Evolutionary conservation across 1,140 invertebrate species (phyloP).

Genomic region (Melitaea cinxia): DNA sequence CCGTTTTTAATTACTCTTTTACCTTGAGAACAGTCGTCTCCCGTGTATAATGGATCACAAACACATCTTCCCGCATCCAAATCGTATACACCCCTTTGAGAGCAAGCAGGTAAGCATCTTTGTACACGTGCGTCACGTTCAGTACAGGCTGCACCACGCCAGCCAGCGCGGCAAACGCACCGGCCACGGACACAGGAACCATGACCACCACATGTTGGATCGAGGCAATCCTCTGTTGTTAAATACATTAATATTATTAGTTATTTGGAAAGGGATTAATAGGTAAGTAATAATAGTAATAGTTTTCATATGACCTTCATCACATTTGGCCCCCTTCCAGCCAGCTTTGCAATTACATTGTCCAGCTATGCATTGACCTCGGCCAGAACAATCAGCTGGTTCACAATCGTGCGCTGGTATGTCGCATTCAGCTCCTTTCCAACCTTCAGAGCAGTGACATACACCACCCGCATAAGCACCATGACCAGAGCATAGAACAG

Average conservation of each 20-base stretch:
- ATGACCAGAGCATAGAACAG: constrained; percentile 97
- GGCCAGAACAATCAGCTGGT: constrained; percentile 94
- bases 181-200: constrained; percentile 96
- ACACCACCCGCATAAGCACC: constrained; percentile 97
- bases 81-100: constrained; percentile 94
- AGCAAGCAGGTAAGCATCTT: constrained; percentile 94
- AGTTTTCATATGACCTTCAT: constrained; percentile 82
- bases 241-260: not conserved
- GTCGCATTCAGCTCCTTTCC: constrained; percentile 98
- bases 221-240: constrained; percentile 89
- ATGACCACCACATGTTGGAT: constrained; percentile 94
- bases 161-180: constrained; percentile 97
- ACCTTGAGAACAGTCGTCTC: constrained; percentile 95
- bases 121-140: constrained; percentile 94
- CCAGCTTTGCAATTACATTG: constrained; percentile 94
- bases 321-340: constrained; percentile 93
- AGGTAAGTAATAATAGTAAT: not conserved
- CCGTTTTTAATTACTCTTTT: too few relatives aligned
- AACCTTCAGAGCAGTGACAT: constrained; percentile 98
- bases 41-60: constrained; percentile 94
- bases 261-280: not conserved
- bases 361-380: constrained; percentile 94
- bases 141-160: constrained; percentile 95
- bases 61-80: constrained; percentile 92
- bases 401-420: constrained; percentile 95